Percentiles rank a stretch among this genome's conserved stretches.
Evolutionary conservation across 2,113 vertebrate species (phyloP).

Genomic region (Amphilophus citrinellus): DNA sequence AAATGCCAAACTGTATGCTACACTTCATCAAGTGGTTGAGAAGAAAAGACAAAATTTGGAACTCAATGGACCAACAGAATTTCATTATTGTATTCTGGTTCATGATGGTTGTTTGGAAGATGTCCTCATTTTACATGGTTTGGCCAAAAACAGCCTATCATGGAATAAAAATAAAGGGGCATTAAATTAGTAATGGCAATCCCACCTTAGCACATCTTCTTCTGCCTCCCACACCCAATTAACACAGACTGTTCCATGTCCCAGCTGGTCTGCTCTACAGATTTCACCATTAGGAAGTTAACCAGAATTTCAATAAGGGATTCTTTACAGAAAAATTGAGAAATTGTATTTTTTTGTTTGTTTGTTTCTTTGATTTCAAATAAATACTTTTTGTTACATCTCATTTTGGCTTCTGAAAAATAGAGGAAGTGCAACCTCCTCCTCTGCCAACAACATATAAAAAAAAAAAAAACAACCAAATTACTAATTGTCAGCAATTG

Average conservation of each 20-base stretch:
- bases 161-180: neutral
- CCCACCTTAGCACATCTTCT: neutral
- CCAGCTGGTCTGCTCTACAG: neutral
- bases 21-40: neutral
- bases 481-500: constrained; percentile 36
- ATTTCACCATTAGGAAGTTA: neutral
- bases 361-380: neutral
- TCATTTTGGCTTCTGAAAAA: neutral
- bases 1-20: neutral
- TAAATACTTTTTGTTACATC: neutral
- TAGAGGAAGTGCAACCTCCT: neutral
- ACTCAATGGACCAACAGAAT: neutral
- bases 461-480: neutral
- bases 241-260: neutral
- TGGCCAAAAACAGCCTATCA: neutral
- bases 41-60: neutral
- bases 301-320: neutral
- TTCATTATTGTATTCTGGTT: neutral
- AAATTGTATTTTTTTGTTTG: neutral
- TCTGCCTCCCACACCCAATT: neutral
- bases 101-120: neutral
- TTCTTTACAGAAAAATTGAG: neutral
- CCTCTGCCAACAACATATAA: neutral
- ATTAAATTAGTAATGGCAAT: neutral
- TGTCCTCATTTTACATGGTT: neutral